phyloP scores from a whole-genome alignment of 2,888 invertebrate species.

The Odontocolon sp. region DNA sequence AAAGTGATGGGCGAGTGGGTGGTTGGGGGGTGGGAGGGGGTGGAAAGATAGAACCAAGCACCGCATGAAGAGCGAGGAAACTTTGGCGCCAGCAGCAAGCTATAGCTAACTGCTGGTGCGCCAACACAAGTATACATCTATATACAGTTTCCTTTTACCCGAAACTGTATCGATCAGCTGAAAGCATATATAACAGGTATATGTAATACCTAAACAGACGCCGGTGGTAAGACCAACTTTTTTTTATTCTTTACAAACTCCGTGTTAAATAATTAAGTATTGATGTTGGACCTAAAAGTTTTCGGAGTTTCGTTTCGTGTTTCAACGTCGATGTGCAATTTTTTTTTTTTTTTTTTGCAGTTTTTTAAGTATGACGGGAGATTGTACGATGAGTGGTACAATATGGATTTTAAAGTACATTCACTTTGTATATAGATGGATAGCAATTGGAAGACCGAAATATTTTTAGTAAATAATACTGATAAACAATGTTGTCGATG shows the following conservation, averaged over 20 bases:
- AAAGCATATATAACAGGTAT: conserved; percentile 17
- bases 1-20: conserved; percentile 55
- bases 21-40: conserved; percentile 14
- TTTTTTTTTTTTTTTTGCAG: conserved; percentile 14
- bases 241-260: neutral
- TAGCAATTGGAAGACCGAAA: too few relatives aligned
- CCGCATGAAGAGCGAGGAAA: conserved; percentile 45
- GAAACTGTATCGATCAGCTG: conserved; percentile 56
- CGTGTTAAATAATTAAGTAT: conserved; percentile 43
- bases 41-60: conserved; percentile 35
- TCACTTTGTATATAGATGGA: too few relatives aligned
- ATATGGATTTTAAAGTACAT: too few relatives aligned
- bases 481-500: too few relatives aligned
- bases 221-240: conserved; percentile 61
- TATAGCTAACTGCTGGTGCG: conserved; percentile 13
- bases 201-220: conserved; percentile 54
- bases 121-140: neutral
- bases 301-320: neutral
- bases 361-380: neutral
- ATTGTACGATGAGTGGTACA: neutral
- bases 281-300: conserved; percentile 31
- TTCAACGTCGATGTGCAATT: neutral
- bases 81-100: conserved; percentile 58
- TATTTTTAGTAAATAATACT: too few relatives aligned
- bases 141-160: conserved; percentile 33